Evolutionary conservation across 2,113 vertebrate genomes (phyloP).

Genomic region (Tychaedon coryphoeus): DNA sequence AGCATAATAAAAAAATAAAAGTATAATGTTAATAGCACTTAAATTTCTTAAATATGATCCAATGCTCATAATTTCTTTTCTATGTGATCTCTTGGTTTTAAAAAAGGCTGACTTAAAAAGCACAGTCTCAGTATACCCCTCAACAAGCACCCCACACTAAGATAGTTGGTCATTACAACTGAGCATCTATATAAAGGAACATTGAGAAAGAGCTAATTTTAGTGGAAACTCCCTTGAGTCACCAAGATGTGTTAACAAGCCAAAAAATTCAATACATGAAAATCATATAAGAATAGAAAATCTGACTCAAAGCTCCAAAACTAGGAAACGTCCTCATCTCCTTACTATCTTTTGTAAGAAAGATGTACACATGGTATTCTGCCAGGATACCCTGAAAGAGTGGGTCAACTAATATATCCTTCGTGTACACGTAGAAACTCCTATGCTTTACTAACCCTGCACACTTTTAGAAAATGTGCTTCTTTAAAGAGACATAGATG

Average conservation of each 20-base stretch:
- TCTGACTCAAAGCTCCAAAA: background rate
- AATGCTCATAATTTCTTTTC: background rate
- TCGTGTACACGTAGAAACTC: conserved; percentile 11
- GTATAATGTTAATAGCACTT: background rate
- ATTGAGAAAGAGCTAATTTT: background rate
- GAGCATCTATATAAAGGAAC: background rate
- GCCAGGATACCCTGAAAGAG: background rate
- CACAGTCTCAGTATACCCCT: background rate
- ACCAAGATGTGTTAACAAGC: background rate
- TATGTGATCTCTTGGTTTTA: background rate
- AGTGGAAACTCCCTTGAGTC: background rate
- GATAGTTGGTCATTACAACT: background rate
- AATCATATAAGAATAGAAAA: background rate
- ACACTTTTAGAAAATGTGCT: background rate
- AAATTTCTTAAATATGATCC: background rate
- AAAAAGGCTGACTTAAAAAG: background rate
- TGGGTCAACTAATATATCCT: background rate
- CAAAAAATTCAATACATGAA: background rate
- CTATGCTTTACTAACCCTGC: background rate
- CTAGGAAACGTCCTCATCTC: background rate
- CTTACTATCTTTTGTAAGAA: background rate
- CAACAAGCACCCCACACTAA: background rate
- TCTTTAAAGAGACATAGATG: background rate
- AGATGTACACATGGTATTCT: background rate
- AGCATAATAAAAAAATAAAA: background rate